Base-by-base conservation (phyloP, 2,888 invertebrate species). In the Euphydryas editha region DNA sequence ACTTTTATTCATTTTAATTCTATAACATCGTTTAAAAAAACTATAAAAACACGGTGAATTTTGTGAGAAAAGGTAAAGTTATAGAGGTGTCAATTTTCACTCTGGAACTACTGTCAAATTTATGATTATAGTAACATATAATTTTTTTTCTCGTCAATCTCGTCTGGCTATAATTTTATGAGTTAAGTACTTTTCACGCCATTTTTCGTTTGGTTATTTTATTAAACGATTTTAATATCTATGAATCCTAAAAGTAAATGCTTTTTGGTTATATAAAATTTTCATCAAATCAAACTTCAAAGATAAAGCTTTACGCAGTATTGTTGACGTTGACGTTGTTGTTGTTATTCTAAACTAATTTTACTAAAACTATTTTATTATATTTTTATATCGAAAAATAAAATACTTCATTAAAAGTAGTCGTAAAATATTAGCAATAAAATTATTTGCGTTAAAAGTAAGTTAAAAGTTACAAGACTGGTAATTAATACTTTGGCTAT, bases 161-260 rank as follows among this genome's bases (percentile, higher is more conserved):
- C 18, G 37, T 51, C 24, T 51, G 18, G 18, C 37, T 13, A 39
- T 56, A 56, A 56, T 37, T 56, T 56, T 56, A 56, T 37, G 56
- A 56, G 56, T 15, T 24, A n/a, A n/a, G n/a, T n/a, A 51, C 20
- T 51, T 51, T n/a, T 24, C 49, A 51, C n/a, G 24, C 21, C 24
- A 49, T 51, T 51, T 51, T 15, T 51, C 24, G 21, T 21, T 47
- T 21, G 47, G 21, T 13, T 11, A 51, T 20, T 51, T 51, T 51
- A 51, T 51, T 51, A 24, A 8, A n/a, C 6, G 49, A 15, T 11
- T 24, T 51, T 51, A 21, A 51, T 24, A 21, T 24, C 13, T 24
- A 21, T 49, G 15, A 49, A 49, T 49, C 24, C n/a, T 49, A 15
- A 24, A 24, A 51, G 49, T 15, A 51, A 51, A 24, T 8, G 7